A percentile compares a stretch with the other conserved stretches of the same genome.
Evolutionary conservation across 2,113 vertebrate species (phyloP).

Genomic region (Uropsilus gracilis): DNA sequence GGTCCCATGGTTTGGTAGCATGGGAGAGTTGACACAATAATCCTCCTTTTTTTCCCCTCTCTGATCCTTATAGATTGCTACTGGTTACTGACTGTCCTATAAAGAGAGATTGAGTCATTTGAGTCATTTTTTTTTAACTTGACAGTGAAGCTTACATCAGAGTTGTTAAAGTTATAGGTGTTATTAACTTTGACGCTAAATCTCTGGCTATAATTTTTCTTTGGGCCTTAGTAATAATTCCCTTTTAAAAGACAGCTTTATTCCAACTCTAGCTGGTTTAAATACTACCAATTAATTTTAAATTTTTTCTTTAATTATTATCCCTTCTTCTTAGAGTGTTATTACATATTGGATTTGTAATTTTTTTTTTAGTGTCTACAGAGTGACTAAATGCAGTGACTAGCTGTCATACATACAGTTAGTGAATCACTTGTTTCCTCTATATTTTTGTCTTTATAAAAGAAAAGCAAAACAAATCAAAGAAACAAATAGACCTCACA

Average conservation of each 20-base stretch:
- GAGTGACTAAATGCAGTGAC: background rate
- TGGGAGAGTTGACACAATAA: slow-evolving; percentile 83
- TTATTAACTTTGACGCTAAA: slow-evolving; percentile 45
- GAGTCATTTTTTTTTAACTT: slow-evolving; percentile 89
- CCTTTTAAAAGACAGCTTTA: background rate
- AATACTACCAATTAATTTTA: slow-evolving; percentile 29
- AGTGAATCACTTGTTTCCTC: background rate
- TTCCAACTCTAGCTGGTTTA: background rate
- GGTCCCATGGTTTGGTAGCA: slow-evolving; percentile 74
- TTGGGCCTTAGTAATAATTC: background rate
- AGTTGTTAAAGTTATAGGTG: background rate
- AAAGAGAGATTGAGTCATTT: slow-evolving; percentile 87
- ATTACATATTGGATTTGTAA: background rate
- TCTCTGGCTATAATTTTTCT: background rate
- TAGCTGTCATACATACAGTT: background rate
- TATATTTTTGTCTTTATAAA: slow-evolving; percentile 21
- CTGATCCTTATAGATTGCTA: slow-evolving; percentile 66
- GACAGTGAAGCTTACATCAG: slow-evolving; percentile 79
- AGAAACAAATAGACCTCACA: background rate
- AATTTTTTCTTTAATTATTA: background rate
- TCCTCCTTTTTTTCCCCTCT: slow-evolving; percentile 78
- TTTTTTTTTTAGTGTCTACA: background rate
- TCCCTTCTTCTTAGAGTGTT: slow-evolving; percentile 12
- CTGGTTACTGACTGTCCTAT: slow-evolving; percentile 84
- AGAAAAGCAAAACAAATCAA: background rate